Base-by-base conservation (phyloP, 2,888 invertebrate genomes). In the Buathra laborator region DNA sequence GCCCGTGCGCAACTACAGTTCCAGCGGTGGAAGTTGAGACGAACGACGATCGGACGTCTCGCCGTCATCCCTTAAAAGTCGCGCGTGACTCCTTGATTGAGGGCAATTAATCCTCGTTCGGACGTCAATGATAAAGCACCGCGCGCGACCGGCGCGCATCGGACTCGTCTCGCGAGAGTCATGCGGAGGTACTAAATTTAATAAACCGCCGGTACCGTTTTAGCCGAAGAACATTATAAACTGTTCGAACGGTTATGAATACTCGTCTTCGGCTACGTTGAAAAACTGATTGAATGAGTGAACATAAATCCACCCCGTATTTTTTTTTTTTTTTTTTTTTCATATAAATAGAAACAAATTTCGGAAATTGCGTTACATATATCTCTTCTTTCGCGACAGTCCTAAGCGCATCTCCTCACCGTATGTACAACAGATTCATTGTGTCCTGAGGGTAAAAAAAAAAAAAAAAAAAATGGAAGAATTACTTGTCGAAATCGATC, bases 31-130 rank as follows among this genome's bases (percentile, higher is more conserved):
- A 29, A 71, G 62, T 67, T 64, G 67, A 76, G 53, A 46, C 70
- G 37, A 37, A 62, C 59, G 75, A 84, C 29, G 46, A 12, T 56
- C 62, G 62, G 37, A 37, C 37, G 37, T 37, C 37, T 32, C 32
- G 29, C 48, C 66, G 76, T 80, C 71, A 76, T 84, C 77, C 44
- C 84, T 84, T n/a, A 43, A 68, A 77, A 81, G 71, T 84, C 68
- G 68, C 56, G 10, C 46, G 48, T 6, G 48, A 29, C 48, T 48
- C 16, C 68, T 83, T 83, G 86, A 85, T 87, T 86, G 83, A 77
- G 75, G 71, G 77, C 86, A 80, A 88, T 88, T 86, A 87, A 89
- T 88, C 87, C 86, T 87, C 86, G 85, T 83, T 86, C 81, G 84
- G 77, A 83, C 81, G 85, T 84, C 80, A 66, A 67, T 72, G 77